These are phyloP conservation scores for Furcifer pardalis DNA, from an alignment of 2,797 vertebrate species.

Conservation along the genomic window DNA sequence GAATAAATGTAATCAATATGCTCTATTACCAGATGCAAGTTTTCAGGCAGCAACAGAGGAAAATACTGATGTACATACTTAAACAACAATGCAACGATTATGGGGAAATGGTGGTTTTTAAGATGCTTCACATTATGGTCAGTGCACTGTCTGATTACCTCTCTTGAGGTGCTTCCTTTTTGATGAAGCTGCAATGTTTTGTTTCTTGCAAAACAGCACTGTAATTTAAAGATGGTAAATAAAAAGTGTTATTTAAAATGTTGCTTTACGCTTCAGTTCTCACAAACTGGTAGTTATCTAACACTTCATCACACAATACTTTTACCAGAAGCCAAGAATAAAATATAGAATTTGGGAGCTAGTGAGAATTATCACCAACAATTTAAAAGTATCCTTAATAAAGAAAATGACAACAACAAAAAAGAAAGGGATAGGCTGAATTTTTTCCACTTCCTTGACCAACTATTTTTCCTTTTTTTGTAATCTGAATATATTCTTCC, in stretches of 20 bases:
- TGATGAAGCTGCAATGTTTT: background rate
- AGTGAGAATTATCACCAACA: background rate
- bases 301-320: slow-evolving; percentile 1
- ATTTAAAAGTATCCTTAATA: background rate
- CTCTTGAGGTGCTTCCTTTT: slow-evolving; percentile 1
- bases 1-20: slow-evolving; percentile 28
- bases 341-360: slow-evolving; percentile 4
- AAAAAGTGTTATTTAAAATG: slow-evolving; percentile 33
- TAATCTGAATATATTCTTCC: background rate
- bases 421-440: background rate
- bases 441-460: background rate
- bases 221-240: slow-evolving; percentile 31
- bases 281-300: slow-evolving; percentile 7
- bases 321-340: slow-evolving; percentile 4
- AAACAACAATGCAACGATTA: slow-evolving; percentile 22
- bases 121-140: background rate
- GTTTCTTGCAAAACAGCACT: slow-evolving; percentile 28
- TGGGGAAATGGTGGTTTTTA: background rate
- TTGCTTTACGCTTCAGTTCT: slow-evolving; percentile 17
- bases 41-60: slow-evolving; percentile 36
- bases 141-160: background rate
- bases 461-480: background rate
- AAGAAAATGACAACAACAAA: background rate
- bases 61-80: slow-evolving; percentile 19
- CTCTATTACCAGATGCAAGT: slow-evolving; percentile 35